Evolutionary conservation across 2,888 invertebrate species (phyloP).

Genomic region (Eurytoma adleriae): DNA sequence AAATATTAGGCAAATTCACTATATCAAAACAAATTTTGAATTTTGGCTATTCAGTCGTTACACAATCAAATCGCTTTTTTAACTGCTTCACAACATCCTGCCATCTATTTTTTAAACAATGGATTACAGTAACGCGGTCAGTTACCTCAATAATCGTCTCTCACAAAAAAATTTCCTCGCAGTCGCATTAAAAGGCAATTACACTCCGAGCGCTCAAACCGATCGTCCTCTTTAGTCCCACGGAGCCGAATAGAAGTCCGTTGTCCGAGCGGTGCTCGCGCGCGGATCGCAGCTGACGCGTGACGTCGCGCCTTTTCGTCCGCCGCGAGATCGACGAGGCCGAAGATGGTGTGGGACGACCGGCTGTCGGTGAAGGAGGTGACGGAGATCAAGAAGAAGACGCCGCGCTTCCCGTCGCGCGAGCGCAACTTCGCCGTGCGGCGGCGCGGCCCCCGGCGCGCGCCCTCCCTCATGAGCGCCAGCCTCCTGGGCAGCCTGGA

Average conservation of each 20-base stretch:
- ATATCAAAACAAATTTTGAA: too few species aligned
- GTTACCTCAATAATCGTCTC: too few species aligned
- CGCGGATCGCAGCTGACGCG: neutral
- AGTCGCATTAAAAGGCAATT: too few species aligned
- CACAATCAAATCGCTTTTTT: too few species aligned
- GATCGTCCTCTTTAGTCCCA: too few species aligned
- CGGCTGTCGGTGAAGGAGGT: conserved; percentile 70
- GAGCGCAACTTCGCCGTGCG: conserved; percentile 84
- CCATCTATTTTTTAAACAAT: too few species aligned
- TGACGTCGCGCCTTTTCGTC: conserved; percentile 5
- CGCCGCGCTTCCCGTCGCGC: conserved; percentile 83
- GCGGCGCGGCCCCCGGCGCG: conserved; percentile 75
- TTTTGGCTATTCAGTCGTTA: too few species aligned
- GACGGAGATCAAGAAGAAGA: conserved; percentile 77
- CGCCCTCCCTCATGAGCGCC: conserved; percentile 56
- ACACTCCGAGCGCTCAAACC: too few species aligned
- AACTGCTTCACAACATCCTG: too few species aligned
- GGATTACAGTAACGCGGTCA: too few species aligned
- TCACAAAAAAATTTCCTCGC: too few species aligned
- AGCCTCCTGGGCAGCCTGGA: conserved; percentile 33
- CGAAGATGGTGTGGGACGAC: conserved; percentile 70
- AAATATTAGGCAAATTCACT: too few species aligned
- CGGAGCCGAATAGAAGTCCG: neutral
- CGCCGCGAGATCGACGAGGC: neutral
- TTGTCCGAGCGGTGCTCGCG: neutral